Conservation (phyloP, 2,888 invertebrate species). For the Xylota sylvarum region DNA sequence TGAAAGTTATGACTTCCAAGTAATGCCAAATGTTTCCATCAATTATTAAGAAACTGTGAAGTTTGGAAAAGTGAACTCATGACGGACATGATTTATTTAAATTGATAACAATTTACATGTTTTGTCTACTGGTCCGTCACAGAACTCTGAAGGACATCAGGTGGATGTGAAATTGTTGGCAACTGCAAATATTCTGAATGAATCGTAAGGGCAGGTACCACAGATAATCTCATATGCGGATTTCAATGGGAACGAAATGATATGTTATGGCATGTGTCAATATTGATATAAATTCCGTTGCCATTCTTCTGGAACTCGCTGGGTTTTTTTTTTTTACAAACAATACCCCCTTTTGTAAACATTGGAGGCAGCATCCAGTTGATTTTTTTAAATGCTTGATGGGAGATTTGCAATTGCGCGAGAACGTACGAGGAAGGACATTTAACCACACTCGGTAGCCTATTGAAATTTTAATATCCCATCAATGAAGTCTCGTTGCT, state of each 20-base stretch:
- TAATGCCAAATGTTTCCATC: conserved; percentile 38
- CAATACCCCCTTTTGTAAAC: conserved; percentile 73
- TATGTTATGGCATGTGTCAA: conserved; percentile 76
- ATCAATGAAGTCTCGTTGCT: conserved; percentile 75
- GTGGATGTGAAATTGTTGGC: conserved; percentile 17
- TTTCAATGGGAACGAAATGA: conserved; percentile 69
- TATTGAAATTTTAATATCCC: conserved; percentile 76
- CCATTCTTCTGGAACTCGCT: conserved; percentile 57
- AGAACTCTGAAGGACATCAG: conserved; percentile 23
- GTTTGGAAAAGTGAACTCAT: conserved; percentile 52
- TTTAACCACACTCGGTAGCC: conserved; percentile 73
- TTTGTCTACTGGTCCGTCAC: conserved; percentile 10
- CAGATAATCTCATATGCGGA: conserved; percentile 70
- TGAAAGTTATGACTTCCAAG: conserved; percentile 69
- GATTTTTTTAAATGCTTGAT: conserved; percentile 53
- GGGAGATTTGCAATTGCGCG: conserved; percentile 60
- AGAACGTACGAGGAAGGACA: conserved; percentile 66
- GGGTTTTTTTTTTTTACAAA: conserved; percentile 66
- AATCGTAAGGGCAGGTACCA: conserved; percentile 62
- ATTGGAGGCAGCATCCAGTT: conserved; percentile 42
- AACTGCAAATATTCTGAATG: conserved; percentile 59
- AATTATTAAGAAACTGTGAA: neutral
- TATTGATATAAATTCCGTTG: conserved; percentile 70
- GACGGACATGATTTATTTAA: conserved; percentile 49
- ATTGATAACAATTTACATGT: conserved; percentile 22